A percentile compares a stretch with the other conserved stretches of the same genome.
These are phyloP conservation scores for Atherinomorus stipes DNA, from an alignment of 2,113 vertebrate species.

Conservation along the genomic window DNA sequence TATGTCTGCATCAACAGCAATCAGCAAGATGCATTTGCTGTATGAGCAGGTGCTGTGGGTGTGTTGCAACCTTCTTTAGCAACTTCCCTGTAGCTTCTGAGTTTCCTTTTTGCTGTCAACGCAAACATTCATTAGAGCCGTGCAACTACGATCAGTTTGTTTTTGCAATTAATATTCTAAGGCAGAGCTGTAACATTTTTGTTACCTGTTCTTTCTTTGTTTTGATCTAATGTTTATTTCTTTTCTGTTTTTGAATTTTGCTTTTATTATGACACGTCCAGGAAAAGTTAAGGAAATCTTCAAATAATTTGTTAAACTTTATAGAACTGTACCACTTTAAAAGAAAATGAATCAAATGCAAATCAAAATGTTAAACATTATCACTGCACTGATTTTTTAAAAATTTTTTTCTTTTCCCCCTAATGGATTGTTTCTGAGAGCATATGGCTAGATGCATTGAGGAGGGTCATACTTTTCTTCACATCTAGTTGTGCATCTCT, in stretches of 20 bases:
- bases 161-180: background rate
- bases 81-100: background rate
- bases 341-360: too few species aligned
- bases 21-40: slow-evolving; percentile 71
- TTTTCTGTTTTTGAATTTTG: too few species aligned
- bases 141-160: background rate
- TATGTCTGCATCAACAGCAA: slow-evolving; percentile 71
- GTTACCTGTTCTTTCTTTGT: too few species aligned
- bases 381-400: background rate
- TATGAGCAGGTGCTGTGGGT: slow-evolving; percentile 61
- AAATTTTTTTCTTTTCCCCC: background rate
- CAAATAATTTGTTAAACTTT: too few species aligned
- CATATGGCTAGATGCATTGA: slow-evolving; percentile 16
- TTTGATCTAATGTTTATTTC: too few species aligned
- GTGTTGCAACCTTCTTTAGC: slow-evolving; percentile 49
- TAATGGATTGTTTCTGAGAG: slow-evolving; percentile 14
- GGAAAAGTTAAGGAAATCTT: too few species aligned
- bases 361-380: background rate
- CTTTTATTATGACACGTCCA: too few species aligned
- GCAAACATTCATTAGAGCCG: background rate
- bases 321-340: too few species aligned
- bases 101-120: slow-evolving; percentile 11
- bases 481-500: slow-evolving; percentile 4
- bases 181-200: background rate
- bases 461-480: slow-evolving; percentile 22